phyloP scores from a whole-genome alignment of 2,888 invertebrate species.

The Chromoteleia sp. region DNA sequence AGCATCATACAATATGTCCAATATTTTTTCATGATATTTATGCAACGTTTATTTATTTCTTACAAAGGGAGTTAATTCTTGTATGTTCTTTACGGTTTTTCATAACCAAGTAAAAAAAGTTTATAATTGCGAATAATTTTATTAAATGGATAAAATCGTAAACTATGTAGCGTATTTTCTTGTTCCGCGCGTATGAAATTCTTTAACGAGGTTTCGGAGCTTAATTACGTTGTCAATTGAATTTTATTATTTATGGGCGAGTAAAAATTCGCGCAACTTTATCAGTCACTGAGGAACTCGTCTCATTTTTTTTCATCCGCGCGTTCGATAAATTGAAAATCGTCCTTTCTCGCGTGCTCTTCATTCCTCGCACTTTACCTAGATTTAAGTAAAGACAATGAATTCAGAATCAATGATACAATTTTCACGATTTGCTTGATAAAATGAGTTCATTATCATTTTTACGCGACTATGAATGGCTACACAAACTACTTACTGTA shows the following conservation, averaged over 20 bases:
- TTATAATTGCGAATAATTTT: neutral
- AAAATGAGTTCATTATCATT: too few species aligned
- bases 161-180: too few species aligned
- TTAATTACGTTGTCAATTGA: conserved; percentile 23
- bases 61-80: too few species aligned
- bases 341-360: neutral
- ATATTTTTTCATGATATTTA: too few species aligned
- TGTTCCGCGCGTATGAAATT: neutral
- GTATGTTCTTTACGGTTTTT: too few species aligned
- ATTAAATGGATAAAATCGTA: too few species aligned
- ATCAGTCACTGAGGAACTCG: conserved; percentile 2
- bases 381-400: neutral
- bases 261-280: conserved; percentile 13
- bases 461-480: too few species aligned
- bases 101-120: conserved; percentile 1
- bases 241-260: conserved; percentile 24
- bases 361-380: too few species aligned
- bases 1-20: too few species aligned
- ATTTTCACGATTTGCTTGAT: neutral
- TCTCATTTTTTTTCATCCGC: conserved; percentile 8
- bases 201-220: neutral
- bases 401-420: neutral
- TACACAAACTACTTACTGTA: too few species aligned
- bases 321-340: conserved; percentile 23
- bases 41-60: too few species aligned